phyloP scores from a whole-genome alignment of 1,140 invertebrate species.

The Homalodisca vitripennis region DNA sequence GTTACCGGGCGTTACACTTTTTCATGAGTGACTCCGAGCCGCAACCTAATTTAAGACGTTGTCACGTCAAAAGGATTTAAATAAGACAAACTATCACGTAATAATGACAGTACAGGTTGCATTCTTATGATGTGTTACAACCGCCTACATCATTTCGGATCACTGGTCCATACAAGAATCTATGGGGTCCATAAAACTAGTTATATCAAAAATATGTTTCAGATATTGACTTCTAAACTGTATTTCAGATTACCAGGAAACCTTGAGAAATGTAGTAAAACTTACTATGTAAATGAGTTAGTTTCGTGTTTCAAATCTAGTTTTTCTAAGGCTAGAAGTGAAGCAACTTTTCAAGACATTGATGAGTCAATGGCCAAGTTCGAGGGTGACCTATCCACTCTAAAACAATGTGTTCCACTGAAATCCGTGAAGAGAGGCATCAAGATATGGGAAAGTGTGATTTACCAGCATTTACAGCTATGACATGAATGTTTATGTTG shows the following conservation, averaged over 20 bases:
- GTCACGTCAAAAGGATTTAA: slow-evolving; percentile 7
- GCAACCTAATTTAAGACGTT: too few relatives aligned
- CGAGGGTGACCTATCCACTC: slow-evolving; percentile 39
- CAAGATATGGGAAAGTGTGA: slow-evolving; percentile 45
- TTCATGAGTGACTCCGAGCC: too few relatives aligned
- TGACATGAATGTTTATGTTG: slow-evolving; percentile 42
- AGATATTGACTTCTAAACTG: slow-evolving; percentile 40
- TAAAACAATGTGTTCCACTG: slow-evolving; percentile 45
- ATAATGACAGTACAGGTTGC: slow-evolving; percentile 21
- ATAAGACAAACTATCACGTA: background rate
- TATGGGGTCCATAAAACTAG: slow-evolving; percentile 41
- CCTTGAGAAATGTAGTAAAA: slow-evolving; percentile 35
- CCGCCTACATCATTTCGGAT: slow-evolving; percentile 25
- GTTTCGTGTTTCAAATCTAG: slow-evolving; percentile 36
- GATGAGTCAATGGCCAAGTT: slow-evolving; percentile 42
- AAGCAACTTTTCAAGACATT: slow-evolving; percentile 35
- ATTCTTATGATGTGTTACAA: slow-evolving; percentile 35
- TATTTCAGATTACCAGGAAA: slow-evolving; percentile 41
- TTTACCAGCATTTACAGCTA: slow-evolving; percentile 40
- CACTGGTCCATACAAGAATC: slow-evolving; percentile 40
- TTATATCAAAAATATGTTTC: slow-evolving; percentile 39
- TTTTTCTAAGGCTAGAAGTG: slow-evolving; percentile 35
- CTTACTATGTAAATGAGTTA: slow-evolving; percentile 41
- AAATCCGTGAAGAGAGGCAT: slow-evolving; percentile 47
- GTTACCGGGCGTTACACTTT: too few relatives aligned